Conservation (phyloP, 1,140 invertebrate genomes). For the Caenorhabditis briggsae region DNA sequence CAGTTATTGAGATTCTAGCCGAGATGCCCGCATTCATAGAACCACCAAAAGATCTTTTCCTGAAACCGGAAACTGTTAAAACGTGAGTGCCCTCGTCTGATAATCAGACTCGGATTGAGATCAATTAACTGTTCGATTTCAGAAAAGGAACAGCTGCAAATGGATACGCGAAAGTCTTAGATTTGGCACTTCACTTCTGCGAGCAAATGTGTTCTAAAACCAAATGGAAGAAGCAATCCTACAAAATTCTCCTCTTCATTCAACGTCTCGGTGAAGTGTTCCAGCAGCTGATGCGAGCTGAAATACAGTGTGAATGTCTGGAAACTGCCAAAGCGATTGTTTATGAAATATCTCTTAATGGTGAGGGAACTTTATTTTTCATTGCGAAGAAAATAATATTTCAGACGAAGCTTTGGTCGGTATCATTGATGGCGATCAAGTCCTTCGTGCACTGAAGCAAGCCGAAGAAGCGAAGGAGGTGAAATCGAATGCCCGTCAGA, state of each 20-base stretch:
- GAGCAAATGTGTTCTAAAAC: conserved; percentile 49
- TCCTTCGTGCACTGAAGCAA: background rate
- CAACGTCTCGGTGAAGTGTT: conserved; percentile 44
- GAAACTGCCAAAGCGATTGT: conserved; percentile 34
- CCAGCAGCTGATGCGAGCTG: conserved; percentile 54
- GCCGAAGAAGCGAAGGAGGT: conserved; percentile 15
- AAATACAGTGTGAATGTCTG: conserved; percentile 41
- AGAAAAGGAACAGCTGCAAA: conserved; percentile 34
- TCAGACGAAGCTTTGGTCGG: conserved; percentile 19
- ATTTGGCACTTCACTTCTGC: conserved; percentile 51
- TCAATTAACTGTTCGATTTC: background rate
- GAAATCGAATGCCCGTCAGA: background rate
- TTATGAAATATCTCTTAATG: conserved; percentile 25
- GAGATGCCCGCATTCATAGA: conserved; percentile 41
- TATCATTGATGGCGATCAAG: conserved; percentile 29
- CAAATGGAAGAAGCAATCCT: conserved; percentile 59
- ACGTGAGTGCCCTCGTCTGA: too few species aligned
- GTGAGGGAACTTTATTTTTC: background rate
- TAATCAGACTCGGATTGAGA: background rate
- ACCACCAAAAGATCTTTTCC: conserved; percentile 56
- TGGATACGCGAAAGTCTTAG: conserved; percentile 15
- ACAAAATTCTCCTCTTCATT: conserved; percentile 46
- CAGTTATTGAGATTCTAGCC: conserved; percentile 27
- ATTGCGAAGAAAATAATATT: background rate
- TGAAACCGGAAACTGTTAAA: conserved; percentile 56